A percentile compares a stretch with the other conserved stretches of the same genome.
These are phyloP conservation scores for Arion vulgaris DNA, from an alignment of 1,140 invertebrate species.

Conservation along the genomic window DNA sequence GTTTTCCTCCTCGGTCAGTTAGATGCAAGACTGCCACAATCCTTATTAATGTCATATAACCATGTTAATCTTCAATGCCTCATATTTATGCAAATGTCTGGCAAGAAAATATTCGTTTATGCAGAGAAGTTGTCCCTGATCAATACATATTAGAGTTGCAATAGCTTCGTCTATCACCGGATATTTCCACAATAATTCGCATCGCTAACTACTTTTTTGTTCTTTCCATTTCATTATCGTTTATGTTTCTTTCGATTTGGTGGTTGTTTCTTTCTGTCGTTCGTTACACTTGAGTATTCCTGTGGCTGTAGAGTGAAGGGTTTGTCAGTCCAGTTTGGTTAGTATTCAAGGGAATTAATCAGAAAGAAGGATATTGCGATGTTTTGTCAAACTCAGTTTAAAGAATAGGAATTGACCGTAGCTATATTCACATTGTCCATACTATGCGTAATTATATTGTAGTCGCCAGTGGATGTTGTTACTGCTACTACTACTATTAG, in stretches of 20 bases:
- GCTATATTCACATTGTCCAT: too few species aligned
- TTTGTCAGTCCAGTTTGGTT: neutral
- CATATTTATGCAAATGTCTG: constrained; percentile 52
- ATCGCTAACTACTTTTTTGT: constrained; percentile 16
- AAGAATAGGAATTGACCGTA: too few species aligned
- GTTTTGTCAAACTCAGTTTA: too few species aligned
- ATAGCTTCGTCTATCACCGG: constrained; percentile 38
- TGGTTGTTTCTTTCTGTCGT: neutral
- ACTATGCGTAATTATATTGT: too few species aligned
- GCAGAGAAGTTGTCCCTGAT: constrained; percentile 36
- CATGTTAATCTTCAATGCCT: constrained; percentile 47
- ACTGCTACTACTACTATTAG: too few species aligned
- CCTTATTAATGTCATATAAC: constrained; percentile 47
- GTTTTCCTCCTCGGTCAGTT: too few species aligned
- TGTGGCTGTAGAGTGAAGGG: neutral
- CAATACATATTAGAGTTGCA: constrained; percentile 46
- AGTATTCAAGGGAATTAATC: neutral
- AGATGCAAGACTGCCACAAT: constrained; percentile 41
- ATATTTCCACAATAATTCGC: constrained; percentile 38
- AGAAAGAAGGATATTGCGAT: neutral
- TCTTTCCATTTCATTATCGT: neutral
- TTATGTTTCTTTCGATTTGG: neutral
- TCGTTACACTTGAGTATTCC: neutral
- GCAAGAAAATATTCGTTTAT: constrained; percentile 49
- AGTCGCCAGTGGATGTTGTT: too few species aligned